These are phyloP conservation scores for Lepus townsendii DNA, from an alignment of 2,797 vertebrate genomes.

Conservation along the genomic window DNA sequence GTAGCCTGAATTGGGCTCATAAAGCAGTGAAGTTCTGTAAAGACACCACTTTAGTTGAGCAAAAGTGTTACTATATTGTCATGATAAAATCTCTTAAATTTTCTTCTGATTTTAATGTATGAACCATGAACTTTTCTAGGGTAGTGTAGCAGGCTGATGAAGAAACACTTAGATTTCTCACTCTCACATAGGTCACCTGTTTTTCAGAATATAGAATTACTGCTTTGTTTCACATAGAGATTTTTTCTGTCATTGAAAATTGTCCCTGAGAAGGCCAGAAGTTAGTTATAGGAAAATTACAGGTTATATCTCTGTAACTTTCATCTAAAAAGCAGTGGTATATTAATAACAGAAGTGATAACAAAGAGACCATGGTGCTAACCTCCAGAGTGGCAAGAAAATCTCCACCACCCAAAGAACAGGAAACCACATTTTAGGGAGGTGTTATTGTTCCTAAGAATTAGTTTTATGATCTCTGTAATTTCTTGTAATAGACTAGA, in stretches of 20 bases:
- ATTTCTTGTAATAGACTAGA: not conserved
- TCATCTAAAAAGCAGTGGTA: not conserved
- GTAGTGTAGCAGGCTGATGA: not conserved
- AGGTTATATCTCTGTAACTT: not conserved
- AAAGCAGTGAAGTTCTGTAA: not conserved
- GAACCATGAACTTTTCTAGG: not conserved
- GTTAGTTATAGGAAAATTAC: not conserved
- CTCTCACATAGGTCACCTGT: not conserved
- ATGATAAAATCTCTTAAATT: not conserved
- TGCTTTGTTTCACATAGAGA: not conserved
- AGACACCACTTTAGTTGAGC: not conserved
- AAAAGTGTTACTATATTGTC: not conserved
- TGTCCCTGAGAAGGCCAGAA: not conserved
- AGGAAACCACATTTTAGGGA: not conserved
- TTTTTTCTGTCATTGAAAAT: not conserved
- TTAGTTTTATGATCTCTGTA: not conserved
- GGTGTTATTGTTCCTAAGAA: not conserved
- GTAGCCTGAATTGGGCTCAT: not conserved
- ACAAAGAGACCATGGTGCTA: fast-evolving
- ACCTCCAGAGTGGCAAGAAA: not conserved
- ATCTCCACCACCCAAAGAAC: not conserved
- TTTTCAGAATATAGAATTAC: not conserved
- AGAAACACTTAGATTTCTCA: not conserved
- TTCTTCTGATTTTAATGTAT: not conserved
- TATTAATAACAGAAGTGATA: not conserved